These are phyloP conservation scores for Torymus texanus DNA, from an alignment of 2,888 invertebrate species.

Conservation along the genomic window DNA sequence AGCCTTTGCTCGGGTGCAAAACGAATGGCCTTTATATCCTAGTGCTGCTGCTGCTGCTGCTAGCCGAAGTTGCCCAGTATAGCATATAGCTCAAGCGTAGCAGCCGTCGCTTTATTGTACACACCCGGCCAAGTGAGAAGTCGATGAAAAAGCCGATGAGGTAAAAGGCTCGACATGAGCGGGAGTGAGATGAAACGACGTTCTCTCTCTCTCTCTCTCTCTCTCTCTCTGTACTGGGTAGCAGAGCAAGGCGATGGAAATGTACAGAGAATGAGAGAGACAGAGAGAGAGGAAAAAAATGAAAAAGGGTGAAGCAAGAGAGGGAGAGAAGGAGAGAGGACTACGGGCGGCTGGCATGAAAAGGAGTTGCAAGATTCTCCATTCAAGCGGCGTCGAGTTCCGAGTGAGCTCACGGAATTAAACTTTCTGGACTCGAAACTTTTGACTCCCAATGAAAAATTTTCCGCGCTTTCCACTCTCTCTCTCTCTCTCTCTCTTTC, in stretches of 20 bases:
- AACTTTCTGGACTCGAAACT: slow-evolving; percentile 67
- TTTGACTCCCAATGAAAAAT: slow-evolving; percentile 66
- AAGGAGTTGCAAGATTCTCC: slow-evolving; percentile 62
- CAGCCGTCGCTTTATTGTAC: slow-evolving; percentile 12
- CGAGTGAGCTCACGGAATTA: slow-evolving; percentile 62
- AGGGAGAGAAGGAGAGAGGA: slow-evolving; percentile 5
- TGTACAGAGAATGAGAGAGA: neutral
- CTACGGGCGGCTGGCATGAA: slow-evolving; percentile 38
- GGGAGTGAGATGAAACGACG: slow-evolving; percentile 2
- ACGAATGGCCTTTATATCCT: slow-evolving; percentile 27
- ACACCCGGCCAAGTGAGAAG: slow-evolving; percentile 30
- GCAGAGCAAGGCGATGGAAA: neutral
- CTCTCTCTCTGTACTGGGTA: neutral
- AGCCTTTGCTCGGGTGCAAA: neutral
- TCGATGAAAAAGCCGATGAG: slow-evolving; percentile 27
- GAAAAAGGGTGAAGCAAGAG: slow-evolving; percentile 6
- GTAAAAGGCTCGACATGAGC: neutral
- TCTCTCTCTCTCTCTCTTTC: slow-evolving; percentile 12
- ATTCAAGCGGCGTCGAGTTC: slow-evolving; percentile 60
- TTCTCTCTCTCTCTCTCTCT: too few relatives aligned
- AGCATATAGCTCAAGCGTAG: too few relatives aligned
- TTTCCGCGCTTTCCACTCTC: slow-evolving; percentile 58
- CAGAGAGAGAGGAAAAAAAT: slow-evolving; percentile 4
- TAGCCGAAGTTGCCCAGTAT: neutral
- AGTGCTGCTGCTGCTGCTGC: neutral